Conservation (phyloP, 64 coral and sea anemone species). For the Actinia equina region DNA sequence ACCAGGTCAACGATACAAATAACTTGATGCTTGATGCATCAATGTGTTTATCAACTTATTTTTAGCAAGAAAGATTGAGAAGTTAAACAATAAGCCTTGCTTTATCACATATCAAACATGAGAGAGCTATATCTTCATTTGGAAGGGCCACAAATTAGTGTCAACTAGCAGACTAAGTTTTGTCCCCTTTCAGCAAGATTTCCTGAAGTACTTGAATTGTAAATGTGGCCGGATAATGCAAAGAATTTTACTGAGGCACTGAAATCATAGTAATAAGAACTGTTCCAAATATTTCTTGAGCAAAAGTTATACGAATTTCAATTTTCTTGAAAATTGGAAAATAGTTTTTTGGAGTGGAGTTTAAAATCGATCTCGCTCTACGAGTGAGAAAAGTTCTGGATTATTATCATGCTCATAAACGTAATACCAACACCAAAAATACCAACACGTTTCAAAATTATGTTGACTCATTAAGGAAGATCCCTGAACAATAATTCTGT, state of each 20-base stretch:
- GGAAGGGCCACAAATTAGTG: not conserved
- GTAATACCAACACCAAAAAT: not conserved
- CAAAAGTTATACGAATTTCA: not conserved
- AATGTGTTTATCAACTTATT: slow-evolving; percentile 5
- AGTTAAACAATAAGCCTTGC: not conserved
- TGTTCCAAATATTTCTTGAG: not conserved
- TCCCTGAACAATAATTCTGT: not conserved
- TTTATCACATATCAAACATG: not conserved
- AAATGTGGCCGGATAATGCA: slow-evolving; percentile 4
- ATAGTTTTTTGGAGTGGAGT: not conserved
- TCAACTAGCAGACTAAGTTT: not conserved
- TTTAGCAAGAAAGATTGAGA: not conserved
- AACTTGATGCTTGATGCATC: not conserved
- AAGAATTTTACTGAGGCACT: not conserved
- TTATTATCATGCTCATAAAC: not conserved
- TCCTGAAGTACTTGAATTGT: not conserved
- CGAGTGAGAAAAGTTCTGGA: not conserved
- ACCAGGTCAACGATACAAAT: not conserved
- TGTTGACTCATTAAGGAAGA: not conserved
- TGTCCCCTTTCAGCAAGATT: not conserved
- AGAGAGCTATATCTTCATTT: not conserved
- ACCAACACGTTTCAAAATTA: not conserved
- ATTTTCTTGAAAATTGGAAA: not conserved
- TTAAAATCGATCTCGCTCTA: not conserved
- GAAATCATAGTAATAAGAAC: not conserved